These are phyloP conservation scores for Cantharis rustica DNA, from an alignment of 2,888 invertebrate genomes.

Conservation along the genomic window DNA sequence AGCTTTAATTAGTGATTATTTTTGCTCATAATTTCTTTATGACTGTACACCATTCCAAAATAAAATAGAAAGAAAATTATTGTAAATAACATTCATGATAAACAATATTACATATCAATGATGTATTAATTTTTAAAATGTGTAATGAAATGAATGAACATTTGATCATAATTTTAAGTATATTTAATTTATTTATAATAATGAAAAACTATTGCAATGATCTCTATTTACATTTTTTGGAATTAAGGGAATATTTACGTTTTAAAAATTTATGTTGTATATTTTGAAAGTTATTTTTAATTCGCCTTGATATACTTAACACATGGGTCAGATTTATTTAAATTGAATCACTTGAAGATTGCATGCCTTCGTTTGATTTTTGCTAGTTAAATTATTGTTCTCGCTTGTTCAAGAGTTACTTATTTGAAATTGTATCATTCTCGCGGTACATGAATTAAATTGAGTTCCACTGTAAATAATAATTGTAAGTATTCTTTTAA, in stretches of 20 bases:
- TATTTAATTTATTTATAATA: neutral
- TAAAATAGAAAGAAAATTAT: neutral
- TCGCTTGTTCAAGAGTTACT: neutral
- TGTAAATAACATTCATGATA: neutral
- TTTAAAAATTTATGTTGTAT: slow-evolving; percentile 5
- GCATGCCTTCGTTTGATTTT: neutral
- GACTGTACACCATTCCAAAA: slow-evolving; percentile 22
- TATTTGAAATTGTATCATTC: neutral
- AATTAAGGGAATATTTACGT: neutral
- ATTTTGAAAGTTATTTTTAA: slow-evolving; percentile 22
- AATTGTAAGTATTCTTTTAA: slow-evolving; percentile 1
- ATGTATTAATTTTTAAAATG: neutral
- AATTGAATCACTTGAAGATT: slow-evolving; percentile 6
- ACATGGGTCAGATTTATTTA: slow-evolving; percentile 10
- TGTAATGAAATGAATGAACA: neutral
- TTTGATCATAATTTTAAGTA: neutral
- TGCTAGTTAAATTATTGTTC: neutral
- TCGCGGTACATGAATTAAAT: neutral
- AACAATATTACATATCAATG: neutral
- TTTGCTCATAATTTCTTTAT: slow-evolving; percentile 17
- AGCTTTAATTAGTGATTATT: slow-evolving; percentile 9
- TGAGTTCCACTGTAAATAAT: neutral
- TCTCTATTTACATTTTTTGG: neutral
- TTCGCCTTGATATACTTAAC: slow-evolving; percentile 7
- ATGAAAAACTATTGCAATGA: neutral